Evolutionary conservation across 2,797 vertebrate species (phyloP).

Genomic region (Syngnathus rostellatus): DNA sequence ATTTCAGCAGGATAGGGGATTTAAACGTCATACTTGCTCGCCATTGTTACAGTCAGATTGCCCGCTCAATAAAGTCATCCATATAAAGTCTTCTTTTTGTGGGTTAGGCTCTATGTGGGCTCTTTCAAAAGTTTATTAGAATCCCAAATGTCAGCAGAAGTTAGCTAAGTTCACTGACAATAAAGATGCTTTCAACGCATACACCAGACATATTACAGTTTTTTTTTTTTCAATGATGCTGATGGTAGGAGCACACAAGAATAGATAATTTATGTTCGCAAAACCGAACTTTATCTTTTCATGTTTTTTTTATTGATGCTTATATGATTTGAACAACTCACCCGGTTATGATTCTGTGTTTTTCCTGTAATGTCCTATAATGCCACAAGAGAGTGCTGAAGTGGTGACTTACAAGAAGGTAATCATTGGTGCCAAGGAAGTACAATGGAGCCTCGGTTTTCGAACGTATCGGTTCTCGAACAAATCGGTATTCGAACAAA

Average conservation of each 20-base stretch:
- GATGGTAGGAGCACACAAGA: not conserved
- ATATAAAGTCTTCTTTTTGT: slow-evolving; percentile 31
- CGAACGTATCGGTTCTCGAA: too few relatives aligned
- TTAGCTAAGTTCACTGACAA: not conserved
- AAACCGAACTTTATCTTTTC: not conserved
- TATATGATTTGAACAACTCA: not conserved
- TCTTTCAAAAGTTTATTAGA: not conserved
- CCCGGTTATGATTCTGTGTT: too few relatives aligned
- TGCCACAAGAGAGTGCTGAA: not conserved
- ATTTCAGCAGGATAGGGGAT: slow-evolving; percentile 66
- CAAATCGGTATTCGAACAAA: too few relatives aligned
- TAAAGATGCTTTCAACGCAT: not conserved
- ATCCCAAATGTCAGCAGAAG: not conserved
- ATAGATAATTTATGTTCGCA: not conserved
- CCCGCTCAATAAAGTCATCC: slow-evolving; percentile 51
- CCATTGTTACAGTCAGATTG: slow-evolving; percentile 44
- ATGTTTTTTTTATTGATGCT: not conserved
- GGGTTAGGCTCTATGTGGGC: not conserved
- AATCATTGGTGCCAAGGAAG: not conserved
- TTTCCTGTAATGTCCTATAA: not conserved
- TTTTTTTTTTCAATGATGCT: not conserved
- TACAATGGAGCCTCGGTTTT: too few relatives aligned
- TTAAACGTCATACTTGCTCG: slow-evolving; percentile 55
- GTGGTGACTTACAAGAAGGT: not conserved
- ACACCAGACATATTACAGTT: too few relatives aligned